Evolutionary conservation across 2,113 vertebrate genomes (phyloP), one percentile per base, ranked within the genome.

Genomic region (Nibea albiflora): DNA sequence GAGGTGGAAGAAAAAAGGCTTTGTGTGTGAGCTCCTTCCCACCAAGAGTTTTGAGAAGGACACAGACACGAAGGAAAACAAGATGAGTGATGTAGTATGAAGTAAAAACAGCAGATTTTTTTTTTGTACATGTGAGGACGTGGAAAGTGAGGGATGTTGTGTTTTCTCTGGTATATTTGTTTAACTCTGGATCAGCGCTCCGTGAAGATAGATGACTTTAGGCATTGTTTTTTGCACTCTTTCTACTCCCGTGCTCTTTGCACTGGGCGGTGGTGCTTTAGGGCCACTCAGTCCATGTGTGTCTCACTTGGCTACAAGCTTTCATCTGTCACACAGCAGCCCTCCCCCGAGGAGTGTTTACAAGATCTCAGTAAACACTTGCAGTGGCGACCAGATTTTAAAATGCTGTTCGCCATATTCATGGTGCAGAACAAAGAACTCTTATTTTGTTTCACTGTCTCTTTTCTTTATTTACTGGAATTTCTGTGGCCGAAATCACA

Each of bases 1-100:
- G 86, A 90, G 72, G 77, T 60, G 83, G 89, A 91, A 90, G 89
- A 92, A 90, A 90, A 90, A 90, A 90, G 84, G 73, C 89, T 85
- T 94, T 94, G 90, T 93, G 88, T 50, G 88, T 50, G 77, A 74
- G 71, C 28, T 62, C 73, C 70, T 65, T 81, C 58, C 78, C 79
- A 81, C 74, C 57, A 61, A 54, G 81, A 88, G 80, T 20, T 85
- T 82, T 58, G 69, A 73, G 60, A 89, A 42, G 64, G 77, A 78
- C 28, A 9, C 44, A 28, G 73, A 78, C 50, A 63, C 16, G 26
- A 73, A 56, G 49, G 60, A 77, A 78, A 87, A 77, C 71, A 42
- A 73, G 89, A 81, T 82, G 85, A 90, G 78, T 83, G 72, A 88
- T 75, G 81, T 65, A 63, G 78, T 82, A 35, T 7, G 68, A 69